phyloP scores from a whole-genome alignment of 2,888 invertebrate genomes.

The Andrena marginata region DNA sequence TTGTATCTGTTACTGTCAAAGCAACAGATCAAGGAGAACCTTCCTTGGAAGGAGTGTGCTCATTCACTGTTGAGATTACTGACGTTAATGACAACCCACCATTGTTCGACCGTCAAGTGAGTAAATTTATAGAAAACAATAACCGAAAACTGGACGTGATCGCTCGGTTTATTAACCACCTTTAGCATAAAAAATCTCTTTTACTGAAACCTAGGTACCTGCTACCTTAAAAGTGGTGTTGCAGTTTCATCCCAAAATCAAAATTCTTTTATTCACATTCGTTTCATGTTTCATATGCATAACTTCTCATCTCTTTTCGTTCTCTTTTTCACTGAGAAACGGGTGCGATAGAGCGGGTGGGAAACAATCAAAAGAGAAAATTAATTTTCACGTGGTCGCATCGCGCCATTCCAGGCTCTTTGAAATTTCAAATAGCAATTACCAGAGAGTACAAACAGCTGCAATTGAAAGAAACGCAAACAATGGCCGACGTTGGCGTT shows the following conservation, averaged over 20 bases:
- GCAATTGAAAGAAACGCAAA: conserved; percentile 41
- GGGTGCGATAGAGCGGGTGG: background rate
- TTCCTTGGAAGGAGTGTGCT: conserved; percentile 98
- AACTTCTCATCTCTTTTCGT: background rate
- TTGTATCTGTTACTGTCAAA: conserved; percentile 98
- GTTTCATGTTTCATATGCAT: too few relatives aligned
- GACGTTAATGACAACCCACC: conserved; percentile 99
- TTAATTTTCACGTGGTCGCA: conserved; percentile 23
- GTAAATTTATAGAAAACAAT: conserved; percentile 59
- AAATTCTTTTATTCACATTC: background rate
- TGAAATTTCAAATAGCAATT: conserved; percentile 29
- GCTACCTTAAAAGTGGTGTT: background rate
- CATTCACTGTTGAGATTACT: conserved; percentile 98
- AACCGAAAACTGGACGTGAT: background rate
- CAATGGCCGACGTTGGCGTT: background rate
- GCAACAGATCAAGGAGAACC: conserved; percentile 99
- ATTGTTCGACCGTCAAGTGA: conserved; percentile 96
- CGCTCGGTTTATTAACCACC: too few relatives aligned
- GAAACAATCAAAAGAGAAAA: conserved; percentile 25
- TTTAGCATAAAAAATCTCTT: too few relatives aligned
- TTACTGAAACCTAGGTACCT: background rate
- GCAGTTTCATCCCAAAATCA: background rate
- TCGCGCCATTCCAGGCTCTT: conserved; percentile 30
- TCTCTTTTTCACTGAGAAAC: conserved; percentile 1
- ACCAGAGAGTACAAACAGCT: background rate